These are phyloP conservation scores for Dasyprocta punctata DNA, from an alignment of 2,113 vertebrate species.

Conservation along the genomic window DNA sequence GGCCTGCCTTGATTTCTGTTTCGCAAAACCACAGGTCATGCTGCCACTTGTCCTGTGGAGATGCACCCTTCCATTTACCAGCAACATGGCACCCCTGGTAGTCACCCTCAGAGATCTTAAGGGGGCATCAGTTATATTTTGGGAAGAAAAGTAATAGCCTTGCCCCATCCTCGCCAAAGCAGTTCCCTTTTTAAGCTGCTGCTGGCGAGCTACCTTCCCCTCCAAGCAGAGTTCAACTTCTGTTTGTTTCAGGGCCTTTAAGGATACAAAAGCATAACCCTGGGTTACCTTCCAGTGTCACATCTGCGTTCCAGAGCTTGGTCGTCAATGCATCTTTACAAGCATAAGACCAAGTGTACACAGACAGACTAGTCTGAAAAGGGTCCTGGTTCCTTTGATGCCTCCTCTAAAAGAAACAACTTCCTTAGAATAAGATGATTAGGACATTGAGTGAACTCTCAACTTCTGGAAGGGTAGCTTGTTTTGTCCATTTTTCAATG, in stretches of 20 bases:
- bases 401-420: conserved; percentile 50
- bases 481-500: conserved; percentile 80
- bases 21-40: conserved; percentile 32
- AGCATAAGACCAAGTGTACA: conserved; percentile 57
- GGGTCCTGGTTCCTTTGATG: conserved; percentile 48
- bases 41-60: background rate
- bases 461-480: conserved; percentile 61
- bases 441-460: conserved; percentile 60
- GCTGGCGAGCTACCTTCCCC: background rate
- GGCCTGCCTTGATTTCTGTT: conserved; percentile 22
- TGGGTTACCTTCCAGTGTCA: conserved; percentile 71
- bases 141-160: conserved; percentile 30
- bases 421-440: conserved; percentile 44
- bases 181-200: conserved; percentile 57
- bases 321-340: conserved; percentile 61
- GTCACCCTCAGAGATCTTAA: conserved; percentile 24
- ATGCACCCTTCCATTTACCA: background rate
- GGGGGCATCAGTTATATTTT: background rate
- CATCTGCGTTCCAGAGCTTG: conserved; percentile 66
- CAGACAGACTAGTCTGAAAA: conserved; percentile 48
- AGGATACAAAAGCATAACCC: conserved; percentile 31
- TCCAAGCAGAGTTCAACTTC: conserved; percentile 69
- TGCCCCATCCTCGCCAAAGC: conserved; percentile 46
- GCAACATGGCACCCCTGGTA: background rate
- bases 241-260: conserved; percentile 70